phyloP scores from a whole-genome alignment of 1,140 invertebrate species.

The Tetramorium alpestre region DNA sequence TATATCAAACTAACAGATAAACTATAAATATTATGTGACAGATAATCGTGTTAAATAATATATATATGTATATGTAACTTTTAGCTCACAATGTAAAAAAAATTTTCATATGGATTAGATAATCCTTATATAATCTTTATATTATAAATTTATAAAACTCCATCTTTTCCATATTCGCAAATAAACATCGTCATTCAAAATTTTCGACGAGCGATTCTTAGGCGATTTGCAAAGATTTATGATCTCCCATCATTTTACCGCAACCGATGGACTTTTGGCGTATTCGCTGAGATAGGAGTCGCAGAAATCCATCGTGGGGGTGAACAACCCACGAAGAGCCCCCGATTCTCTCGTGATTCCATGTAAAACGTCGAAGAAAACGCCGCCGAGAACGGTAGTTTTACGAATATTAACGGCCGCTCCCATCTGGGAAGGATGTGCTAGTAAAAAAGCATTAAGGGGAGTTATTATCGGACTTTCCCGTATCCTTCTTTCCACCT shows the following conservation, averaged over 20 bases:
- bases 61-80: too few species aligned
- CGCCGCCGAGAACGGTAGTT: conserved; percentile 44
- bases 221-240: conserved; percentile 26
- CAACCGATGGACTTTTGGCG: background rate
- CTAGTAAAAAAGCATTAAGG: conserved; percentile 65
- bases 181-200: background rate
- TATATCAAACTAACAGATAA: background rate
- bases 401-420: conserved; percentile 36
- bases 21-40: too few species aligned
- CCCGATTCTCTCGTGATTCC: conserved; percentile 15
- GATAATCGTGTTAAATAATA: too few species aligned
- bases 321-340: background rate
- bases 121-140: background rate
- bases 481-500: background rate
- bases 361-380: conserved; percentile 43
- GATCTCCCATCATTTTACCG: conserved; percentile 17
- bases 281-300: background rate
- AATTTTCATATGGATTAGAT: background rate
- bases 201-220: conserved; percentile 14
- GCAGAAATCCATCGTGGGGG: background rate
- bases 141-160: background rate
- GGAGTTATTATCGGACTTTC: conserved; percentile 65
- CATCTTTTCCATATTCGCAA: too few species aligned
- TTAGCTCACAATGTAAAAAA: background rate
- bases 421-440: conserved; percentile 28